A percentile compares a stretch with the other conserved stretches of the same genome.
Evolutionary conservation across 2,113 vertebrate genomes (phyloP).

Genomic region (Calidris pygmaea): DNA sequence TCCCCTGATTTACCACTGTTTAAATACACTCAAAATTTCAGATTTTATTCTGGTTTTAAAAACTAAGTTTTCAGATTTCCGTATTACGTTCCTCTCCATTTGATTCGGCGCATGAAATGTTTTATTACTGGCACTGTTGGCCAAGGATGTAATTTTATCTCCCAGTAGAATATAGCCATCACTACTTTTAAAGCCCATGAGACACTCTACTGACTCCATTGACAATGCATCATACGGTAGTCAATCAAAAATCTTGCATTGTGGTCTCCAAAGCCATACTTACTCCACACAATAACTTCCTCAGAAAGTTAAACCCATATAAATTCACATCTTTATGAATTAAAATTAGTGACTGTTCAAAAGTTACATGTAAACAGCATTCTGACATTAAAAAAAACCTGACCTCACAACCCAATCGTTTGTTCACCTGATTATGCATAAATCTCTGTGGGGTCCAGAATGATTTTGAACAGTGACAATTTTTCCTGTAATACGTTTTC

Average conservation of each 20-base stretch:
- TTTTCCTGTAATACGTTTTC: background rate
- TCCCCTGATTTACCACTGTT: background rate
- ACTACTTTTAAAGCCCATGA: background rate
- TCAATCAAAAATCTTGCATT: background rate
- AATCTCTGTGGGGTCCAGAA: no score
- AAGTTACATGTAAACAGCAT: background rate
- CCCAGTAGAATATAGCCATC: background rate
- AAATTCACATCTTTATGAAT: background rate
- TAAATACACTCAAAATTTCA: background rate
- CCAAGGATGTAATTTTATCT: background rate
- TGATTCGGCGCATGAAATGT: background rate
- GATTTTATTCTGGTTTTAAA: background rate
- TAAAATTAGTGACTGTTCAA: background rate
- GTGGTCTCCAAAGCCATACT: background rate
- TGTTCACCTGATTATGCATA: no score
- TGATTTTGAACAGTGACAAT: no score
- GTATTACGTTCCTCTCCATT: background rate
- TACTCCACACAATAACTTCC: background rate
- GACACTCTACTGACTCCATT: background rate
- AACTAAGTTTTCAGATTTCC: background rate
- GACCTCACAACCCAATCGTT: no score
- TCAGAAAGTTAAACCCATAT: background rate
- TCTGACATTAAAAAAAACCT: background rate
- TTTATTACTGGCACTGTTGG: background rate
- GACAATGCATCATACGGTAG: background rate